Evolutionary conservation across 1,140 invertebrate genomes (phyloP), one percentile per base, ranked within the genome.

Genomic region (Hylaeus volcanicus): DNA sequence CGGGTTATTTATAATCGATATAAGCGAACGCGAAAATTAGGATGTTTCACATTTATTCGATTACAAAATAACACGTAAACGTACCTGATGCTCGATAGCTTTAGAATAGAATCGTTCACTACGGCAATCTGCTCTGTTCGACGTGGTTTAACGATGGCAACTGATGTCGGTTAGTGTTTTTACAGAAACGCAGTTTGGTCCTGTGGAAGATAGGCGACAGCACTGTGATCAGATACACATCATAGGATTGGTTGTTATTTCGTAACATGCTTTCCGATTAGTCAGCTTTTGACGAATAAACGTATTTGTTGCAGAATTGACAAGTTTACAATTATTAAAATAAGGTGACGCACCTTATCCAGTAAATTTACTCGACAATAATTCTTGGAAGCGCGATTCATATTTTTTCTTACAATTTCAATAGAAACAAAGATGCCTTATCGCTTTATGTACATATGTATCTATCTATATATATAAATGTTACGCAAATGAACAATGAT

Each of bases 201-300:
- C 26, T 73, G 26, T 53, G 2, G 12, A 41, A 63, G 66, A 53
- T 78, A 72, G 75, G 56, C 12, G 48, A 71, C 75, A 78, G 68
- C 72, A 74, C 41, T 12, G 14, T 3, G n/a, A 55, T 80, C 37
- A 55, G 53, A 68, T 69, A 66, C 72, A 39, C 11, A 43, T 41
- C 37, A 41, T 55, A 26, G 2, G 66, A 85, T 83, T 85, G 73
- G 77, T 58, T 56, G 65, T 26, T 53, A 15, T 53, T 79, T 73
- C 68, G 8, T 70, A 76, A 80, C 56, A 56, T 2, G 3, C 48
- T 5, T 39, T 8, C 26, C 6, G 26, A 81, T 81, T 81, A 5
- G 79, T 63, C 14, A 15, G 51, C 2, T 37, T 56, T 9, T 8
- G 5, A 41, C 77, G 77, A 79, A 79, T 79, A 55, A 65, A 65